Base-by-base conservation (phyloP, 1,140 invertebrate genomes). In the Philotrypesis tridentata region DNA sequence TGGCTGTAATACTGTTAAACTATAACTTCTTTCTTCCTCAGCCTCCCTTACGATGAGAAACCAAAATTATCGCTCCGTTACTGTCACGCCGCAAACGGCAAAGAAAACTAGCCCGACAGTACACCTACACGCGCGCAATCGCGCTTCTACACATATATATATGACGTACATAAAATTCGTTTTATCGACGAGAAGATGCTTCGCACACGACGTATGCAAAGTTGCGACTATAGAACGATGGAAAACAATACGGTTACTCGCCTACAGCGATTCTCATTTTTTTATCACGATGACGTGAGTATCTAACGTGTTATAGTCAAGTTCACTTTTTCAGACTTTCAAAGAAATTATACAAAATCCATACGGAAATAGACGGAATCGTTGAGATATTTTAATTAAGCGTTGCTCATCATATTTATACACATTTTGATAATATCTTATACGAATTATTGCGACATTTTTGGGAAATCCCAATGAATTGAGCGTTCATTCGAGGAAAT, bases 1-100 rank as follows among this genome's bases (percentile, higher is more conserved):
- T 17, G 48, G n/a, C 4, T 21, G 48, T 55, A 55, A 55, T 55
- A 55, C 48, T 55, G 48, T 55, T 55, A 55, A 21, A 65, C 25
- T 7, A 23, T 3, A 11, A 12, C 5, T 11, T 23, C 14, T 65
- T 65, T 5, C 33, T 37, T 14, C 21, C 37, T 40, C 61, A 7
- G 33, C 23, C 63, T 37, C n/a, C n/a, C 29, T 12, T 29, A 76
- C 21, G 61, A 65, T 67, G 60, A 23, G 21, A 76, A 67, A 76
- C 60, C 25, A 65, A 65, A 76, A 6, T 65, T 76, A 65, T 67
- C 25, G 37, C 60, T 40, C 74, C 63, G 23, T 76, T 76, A 76
- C 23, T 63, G 74, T 67, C 33, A 65, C 48, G 5, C 48, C 48
- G 21, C 14, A 5, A 9, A 31, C 55, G 73, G 6, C 1, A 17